Evolutionary conservation across 2,888 invertebrate species (phyloP).

Genomic region (Orchesella flavescens): DNA sequence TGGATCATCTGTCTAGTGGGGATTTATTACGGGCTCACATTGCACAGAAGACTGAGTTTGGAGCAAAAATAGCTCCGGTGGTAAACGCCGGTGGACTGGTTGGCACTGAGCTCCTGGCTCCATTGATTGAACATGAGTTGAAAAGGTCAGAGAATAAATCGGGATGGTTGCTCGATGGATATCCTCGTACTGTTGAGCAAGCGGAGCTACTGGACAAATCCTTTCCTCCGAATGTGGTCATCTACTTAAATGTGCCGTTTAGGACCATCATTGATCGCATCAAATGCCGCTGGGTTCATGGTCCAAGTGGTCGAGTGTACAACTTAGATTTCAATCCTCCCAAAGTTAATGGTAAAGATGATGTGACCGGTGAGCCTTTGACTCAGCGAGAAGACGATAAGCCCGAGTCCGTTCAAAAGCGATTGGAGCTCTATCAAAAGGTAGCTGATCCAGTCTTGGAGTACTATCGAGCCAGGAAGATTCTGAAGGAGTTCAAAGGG

Average conservation of each 20-base stretch:
- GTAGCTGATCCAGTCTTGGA: constrained; percentile 86
- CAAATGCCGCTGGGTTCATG: constrained; percentile 91
- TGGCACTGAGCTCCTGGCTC: constrained; percentile 89
- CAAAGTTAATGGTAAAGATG: constrained; percentile 87
- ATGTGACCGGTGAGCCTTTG: constrained; percentile 90
- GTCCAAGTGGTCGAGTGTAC: constrained; percentile 92
- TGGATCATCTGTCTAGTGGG: constrained; percentile 92
- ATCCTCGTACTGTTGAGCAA: constrained; percentile 86
- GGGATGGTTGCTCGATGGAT: constrained; percentile 88
- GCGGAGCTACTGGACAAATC: constrained; percentile 83
- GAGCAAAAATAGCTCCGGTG: constrained; percentile 64
- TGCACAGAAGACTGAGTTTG: constrained; percentile 80
- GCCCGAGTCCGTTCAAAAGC: constrained; percentile 86
- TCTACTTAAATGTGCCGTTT: constrained; percentile 91
- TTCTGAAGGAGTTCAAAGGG: constrained; percentile 88
- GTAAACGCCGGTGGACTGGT: constrained; percentile 83
- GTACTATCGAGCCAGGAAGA: constrained; percentile 83
- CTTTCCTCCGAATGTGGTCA: constrained; percentile 83
- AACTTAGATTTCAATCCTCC: constrained; percentile 95
- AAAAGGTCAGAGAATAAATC: constrained; percentile 77
- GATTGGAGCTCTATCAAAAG: constrained; percentile 78
- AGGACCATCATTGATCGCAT: constrained; percentile 89
- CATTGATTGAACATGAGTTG: constrained; percentile 86
- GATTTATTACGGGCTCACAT: constrained; percentile 92
- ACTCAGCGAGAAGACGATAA: constrained; percentile 92